A percentile compares a stretch with the other conserved stretches of the same genome.
phyloP scores from a whole-genome alignment of 2,797 vertebrate species.

The Argya squamiceps region DNA sequence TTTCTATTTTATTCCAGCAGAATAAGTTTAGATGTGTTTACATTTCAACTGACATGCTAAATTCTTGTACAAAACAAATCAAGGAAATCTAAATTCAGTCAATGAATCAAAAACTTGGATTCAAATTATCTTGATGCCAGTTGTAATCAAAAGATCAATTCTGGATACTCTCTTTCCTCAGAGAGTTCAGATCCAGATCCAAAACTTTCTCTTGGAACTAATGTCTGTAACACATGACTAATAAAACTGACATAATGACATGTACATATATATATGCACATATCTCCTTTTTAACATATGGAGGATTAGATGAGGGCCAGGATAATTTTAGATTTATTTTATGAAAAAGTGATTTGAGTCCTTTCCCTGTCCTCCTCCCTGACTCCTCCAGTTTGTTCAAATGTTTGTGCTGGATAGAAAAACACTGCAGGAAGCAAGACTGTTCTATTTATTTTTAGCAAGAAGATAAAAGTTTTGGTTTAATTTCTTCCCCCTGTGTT shows the following conservation, averaged over 20 bases:
- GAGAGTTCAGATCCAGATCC: not conserved
- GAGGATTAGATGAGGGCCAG: not conserved
- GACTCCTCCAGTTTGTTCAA: not conserved
- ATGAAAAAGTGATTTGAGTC: not conserved
- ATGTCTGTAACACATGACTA: not conserved
- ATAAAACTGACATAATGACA: not conserved
- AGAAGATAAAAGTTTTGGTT: not conserved
- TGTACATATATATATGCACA: fast-evolving
- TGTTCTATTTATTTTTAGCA: not conserved
- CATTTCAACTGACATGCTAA: not conserved
- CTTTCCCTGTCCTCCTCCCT: not conserved
- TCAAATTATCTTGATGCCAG: not conserved
- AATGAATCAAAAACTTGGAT: not conserved
- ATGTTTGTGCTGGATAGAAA: not conserved
- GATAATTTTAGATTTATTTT: not conserved
- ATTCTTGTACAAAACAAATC: not conserved
- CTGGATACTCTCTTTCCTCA: not conserved
- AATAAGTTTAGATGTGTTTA: not conserved
- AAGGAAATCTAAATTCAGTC: not conserved
- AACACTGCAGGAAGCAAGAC: not conserved
- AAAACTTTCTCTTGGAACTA: not conserved
- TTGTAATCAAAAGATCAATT: not conserved
- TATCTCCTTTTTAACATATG: not conserved
- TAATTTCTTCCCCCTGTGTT: not conserved
- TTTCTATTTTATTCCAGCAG: not conserved